Evolutionary conservation across 1,140 invertebrate genomes (phyloP).

Genomic region (Leptoteleia sp.): DNA sequence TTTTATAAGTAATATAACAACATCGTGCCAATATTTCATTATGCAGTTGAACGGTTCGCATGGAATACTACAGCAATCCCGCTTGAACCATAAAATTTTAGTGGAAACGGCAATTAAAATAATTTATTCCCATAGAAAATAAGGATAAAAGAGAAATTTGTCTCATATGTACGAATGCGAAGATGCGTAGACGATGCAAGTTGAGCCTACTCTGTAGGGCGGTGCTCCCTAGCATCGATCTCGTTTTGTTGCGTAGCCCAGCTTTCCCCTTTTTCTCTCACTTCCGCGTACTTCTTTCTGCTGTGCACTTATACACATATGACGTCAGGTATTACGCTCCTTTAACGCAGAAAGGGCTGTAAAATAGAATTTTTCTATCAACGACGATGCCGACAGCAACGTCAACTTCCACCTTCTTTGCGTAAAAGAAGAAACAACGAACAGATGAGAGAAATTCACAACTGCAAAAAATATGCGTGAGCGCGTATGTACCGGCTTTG

Average conservation of each 20-base stretch:
- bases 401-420: slow-evolving; percentile 48
- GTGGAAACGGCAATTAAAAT: slow-evolving; percentile 24
- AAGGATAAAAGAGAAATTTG: slow-evolving; percentile 46
- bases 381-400: slow-evolving; percentile 56
- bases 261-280: slow-evolving; percentile 70
- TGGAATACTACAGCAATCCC: too few species aligned
- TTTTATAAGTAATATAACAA: too few species aligned
- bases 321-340: slow-evolving; percentile 70
- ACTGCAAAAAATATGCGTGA: slow-evolving; percentile 71
- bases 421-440: slow-evolving; percentile 62
- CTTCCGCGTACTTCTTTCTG: slow-evolving; percentile 71
- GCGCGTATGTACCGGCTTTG: slow-evolving; percentile 66
- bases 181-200: slow-evolving; percentile 77
- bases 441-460: slow-evolving; percentile 64
- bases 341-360: slow-evolving; percentile 69
- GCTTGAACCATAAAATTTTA: too few species aligned
- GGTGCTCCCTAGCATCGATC: slow-evolving; percentile 80
- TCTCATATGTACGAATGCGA: slow-evolving; percentile 70
- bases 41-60: too few species aligned
- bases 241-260: slow-evolving; percentile 74
- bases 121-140: slow-evolving; percentile 1
- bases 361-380: slow-evolving; percentile 75
- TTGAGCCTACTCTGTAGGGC: slow-evolving; percentile 74
- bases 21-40: too few species aligned
- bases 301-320: slow-evolving; percentile 71